Evolutionary conservation across 2,113 vertebrate species (phyloP).

Genomic region (Numenius arquata): DNA sequence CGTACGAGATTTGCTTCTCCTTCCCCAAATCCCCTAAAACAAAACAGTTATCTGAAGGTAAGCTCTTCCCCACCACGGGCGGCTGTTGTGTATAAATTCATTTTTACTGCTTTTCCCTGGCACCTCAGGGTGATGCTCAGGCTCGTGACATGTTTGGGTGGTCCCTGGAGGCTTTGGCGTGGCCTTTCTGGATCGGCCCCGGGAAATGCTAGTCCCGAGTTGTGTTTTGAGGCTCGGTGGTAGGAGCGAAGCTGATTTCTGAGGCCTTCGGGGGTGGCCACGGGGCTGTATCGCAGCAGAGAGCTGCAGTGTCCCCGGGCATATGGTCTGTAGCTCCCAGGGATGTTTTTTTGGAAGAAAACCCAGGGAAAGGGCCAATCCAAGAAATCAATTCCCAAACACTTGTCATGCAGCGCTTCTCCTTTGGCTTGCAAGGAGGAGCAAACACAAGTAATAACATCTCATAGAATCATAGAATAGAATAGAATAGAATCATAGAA

Average conservation of each 20-base stretch:
- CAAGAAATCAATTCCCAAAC: neutral
- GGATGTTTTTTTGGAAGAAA: neutral
- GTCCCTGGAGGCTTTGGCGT: neutral
- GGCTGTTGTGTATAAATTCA: too few relatives aligned
- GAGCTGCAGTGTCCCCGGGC: neutral
- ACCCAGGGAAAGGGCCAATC: neutral
- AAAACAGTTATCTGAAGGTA: neutral
- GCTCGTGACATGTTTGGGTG: rapidly evolving
- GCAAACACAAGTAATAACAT: neutral
- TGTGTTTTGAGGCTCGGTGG: neutral
- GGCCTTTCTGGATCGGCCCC: neutral
- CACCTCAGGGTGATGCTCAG: neutral
- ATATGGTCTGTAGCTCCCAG: neutral
- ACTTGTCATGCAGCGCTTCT: neutral
- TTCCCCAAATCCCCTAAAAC: neutral
- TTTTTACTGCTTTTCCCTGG: neutral
- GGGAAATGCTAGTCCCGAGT: neutral
- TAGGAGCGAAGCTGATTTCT: neutral
- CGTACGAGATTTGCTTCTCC: rapidly evolving
- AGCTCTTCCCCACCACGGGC: neutral
- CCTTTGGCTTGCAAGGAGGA: neutral
- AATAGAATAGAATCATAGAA: too few relatives aligned
- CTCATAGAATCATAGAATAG: too few relatives aligned
- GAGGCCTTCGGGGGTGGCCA: rapidly evolving
- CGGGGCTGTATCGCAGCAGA: rapidly evolving